Base-by-base conservation (phyloP, 2,113 vertebrate species). In the Eurystomus gularis region DNA sequence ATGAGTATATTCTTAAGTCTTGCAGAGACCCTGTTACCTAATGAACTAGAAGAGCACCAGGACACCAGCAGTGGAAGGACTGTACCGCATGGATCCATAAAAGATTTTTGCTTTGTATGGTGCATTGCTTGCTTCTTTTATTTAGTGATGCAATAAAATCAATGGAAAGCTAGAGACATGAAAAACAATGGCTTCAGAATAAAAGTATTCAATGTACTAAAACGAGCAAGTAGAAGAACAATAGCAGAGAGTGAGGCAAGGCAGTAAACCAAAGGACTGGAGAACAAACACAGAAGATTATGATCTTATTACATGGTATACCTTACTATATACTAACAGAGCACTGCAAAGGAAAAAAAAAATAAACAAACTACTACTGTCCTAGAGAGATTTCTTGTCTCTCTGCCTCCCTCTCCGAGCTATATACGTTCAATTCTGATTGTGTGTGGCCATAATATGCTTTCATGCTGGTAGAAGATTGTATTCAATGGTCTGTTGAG, bases 391-490 rank as follows among this genome's bases (percentile, higher is more conserved):
- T 70, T 18, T 31, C 19, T 42, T 70, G 4, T 49, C 40, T 64
- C 21, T 75, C 48, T 66, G 6, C 12, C 37, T 73, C 42, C 28
- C 7, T 76, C n/a, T 60, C 8, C 15, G 28, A 90, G 44, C 0
- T 1, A 10, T 28, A 48, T 13, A 11, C 11, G 40, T 44, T 68
- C 26, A 55, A 5, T 48, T 91, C 31, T 73, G n/a, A 65, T 49
- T 48, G 13, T 31, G 33, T 4, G 1, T 44, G 37, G 7, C 26
- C 66, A 14, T 37, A 76, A 52, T 26, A 62, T 0, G 0, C 4
- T 35, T 75, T 64, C 24, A 37, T 29, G 26, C 7, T 42, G 28
- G 26, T 28, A 46, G 39, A 64, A 80, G 9, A 21, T 26, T 86
- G 33, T 51, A 77, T 66, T 81, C 24, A 46, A 4, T 10, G 8